Conservation (phyloP, 2,113 vertebrate species). For the Conger conger region DNA sequence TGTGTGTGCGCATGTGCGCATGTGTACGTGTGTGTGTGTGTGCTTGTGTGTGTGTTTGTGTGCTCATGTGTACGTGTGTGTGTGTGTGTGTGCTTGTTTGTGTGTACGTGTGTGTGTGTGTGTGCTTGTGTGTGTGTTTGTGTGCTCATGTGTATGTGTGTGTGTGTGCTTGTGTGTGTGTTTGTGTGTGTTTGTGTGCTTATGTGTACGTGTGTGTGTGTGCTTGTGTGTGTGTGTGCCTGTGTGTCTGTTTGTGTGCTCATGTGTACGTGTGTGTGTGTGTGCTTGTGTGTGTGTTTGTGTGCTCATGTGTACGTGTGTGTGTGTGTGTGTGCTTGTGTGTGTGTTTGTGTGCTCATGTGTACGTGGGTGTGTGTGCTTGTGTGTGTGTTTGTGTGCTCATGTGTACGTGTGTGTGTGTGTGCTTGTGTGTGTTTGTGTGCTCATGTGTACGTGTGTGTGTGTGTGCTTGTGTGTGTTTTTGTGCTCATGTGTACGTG, state of each 20-base stretch:
- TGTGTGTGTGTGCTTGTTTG: no score
- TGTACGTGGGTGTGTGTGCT: background rate
- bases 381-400: slow-evolving; percentile 4
- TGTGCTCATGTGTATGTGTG: background rate
- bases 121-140: slow-evolving; percentile 9
- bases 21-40: slow-evolving; percentile 30
- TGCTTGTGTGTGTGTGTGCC: background rate
- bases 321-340: slow-evolving; percentile 3
- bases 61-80: background rate
- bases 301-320: no score
- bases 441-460: background rate
- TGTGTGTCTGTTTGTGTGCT: background rate
- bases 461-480: no score
- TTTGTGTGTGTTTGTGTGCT: slow-evolving; percentile 4
- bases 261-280: background rate
- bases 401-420: background rate
- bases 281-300: no score
- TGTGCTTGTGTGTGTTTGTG: background rate
- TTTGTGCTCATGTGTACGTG: background rate
- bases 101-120: slow-evolving; percentile 8
- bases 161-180: background rate
- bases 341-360: background rate
- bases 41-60: background rate
- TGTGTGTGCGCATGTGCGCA: slow-evolving; percentile 12
- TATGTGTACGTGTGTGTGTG: slow-evolving; percentile 29